Conservation (phyloP, 2,888 invertebrate genomes). For the Dascillus cervinus region DNA sequence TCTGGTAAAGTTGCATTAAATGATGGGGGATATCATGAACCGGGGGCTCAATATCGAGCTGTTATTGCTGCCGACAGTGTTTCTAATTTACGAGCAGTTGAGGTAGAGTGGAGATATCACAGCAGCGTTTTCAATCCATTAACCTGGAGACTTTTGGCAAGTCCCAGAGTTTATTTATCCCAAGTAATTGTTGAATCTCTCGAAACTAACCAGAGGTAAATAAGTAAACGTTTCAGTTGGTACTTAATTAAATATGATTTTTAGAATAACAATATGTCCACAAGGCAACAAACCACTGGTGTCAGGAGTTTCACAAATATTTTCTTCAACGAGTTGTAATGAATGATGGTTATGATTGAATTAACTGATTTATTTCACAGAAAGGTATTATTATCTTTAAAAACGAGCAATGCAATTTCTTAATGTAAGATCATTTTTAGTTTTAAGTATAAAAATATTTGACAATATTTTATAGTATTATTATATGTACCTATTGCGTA, state of each 20-base stretch:
- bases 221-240: constrained; percentile 10
- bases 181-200: constrained; percentile 64
- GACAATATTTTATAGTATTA: too few relatives aligned
- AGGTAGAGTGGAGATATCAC: constrained; percentile 72
- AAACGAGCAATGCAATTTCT: too few relatives aligned
- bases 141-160: constrained; percentile 71
- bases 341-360: too few relatives aligned
- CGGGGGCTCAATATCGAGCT: constrained; percentile 59
- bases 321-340: constrained; percentile 40
- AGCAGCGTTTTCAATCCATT: constrained; percentile 73
- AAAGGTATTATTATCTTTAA: too few relatives aligned
- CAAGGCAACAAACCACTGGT: constrained; percentile 57
- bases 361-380: too few relatives aligned
- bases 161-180: constrained; percentile 66
- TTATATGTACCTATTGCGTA: too few relatives aligned
- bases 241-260: constrained; percentile 28
- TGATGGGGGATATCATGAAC: constrained; percentile 53
- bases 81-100: constrained; percentile 57
- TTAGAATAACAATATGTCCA: constrained; percentile 63
- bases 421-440: too few relatives aligned
- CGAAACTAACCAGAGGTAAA: constrained; percentile 61
- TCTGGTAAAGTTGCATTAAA: constrained; percentile 31
- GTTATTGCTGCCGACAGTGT: constrained; percentile 62
- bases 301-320: constrained; percentile 50
- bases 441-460: too few relatives aligned